Evolutionary conservation across 2,888 invertebrate species (phyloP), one percentile per base, ranked within the genome.

Genomic region (Drosophila siamana): DNA sequence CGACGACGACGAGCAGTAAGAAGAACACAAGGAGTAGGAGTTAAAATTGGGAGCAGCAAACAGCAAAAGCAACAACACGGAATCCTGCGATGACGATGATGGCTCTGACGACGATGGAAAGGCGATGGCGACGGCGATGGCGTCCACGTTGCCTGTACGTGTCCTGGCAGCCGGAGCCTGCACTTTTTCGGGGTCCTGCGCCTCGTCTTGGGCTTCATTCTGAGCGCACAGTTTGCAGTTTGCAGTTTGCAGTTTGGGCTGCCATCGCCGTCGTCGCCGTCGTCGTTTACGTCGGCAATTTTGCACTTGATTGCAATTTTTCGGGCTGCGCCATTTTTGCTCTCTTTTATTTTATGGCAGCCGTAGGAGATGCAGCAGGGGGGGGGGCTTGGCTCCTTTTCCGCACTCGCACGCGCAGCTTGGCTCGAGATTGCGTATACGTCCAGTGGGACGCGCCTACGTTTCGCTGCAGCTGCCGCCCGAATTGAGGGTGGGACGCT

Each of bases 231-330:
- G 15, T 15, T 33, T 22, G 19, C 26, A 38, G 28, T 43, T 44
- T 13, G 24, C 30, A 6, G 28, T 28, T 24, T 19, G 62, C 33
- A 4, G 33, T 40, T n/a, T 26, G 13, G 19, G 36, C 43, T 57
- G 52, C 52, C 41, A 16, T 30, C 28, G 54, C 24, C 36, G 41
- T 44, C 36, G 41, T 28, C 41, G 69, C 62, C 60, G 87, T 76
- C 80, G 74, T 82, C 81, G 78, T 88, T 90, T 88, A 87, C 86
- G 89, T 90, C 88, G 90, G 89, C 90, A 90, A 90, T 90, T 90
- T 90, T 88, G 83, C 91, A 90, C 80, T 90, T 91, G 91, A 90
- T 90, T 90, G 90, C 89, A 88, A 81, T 80, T 86, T 86, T 86
- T 86, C 71, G 88, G 84, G 78, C 87, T 88, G 87, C 85, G 75